Percentiles rank a stretch among this genome's conserved stretches.
Conservation (phyloP, 1,140 invertebrate species). For the Magallana gigas region DNA sequence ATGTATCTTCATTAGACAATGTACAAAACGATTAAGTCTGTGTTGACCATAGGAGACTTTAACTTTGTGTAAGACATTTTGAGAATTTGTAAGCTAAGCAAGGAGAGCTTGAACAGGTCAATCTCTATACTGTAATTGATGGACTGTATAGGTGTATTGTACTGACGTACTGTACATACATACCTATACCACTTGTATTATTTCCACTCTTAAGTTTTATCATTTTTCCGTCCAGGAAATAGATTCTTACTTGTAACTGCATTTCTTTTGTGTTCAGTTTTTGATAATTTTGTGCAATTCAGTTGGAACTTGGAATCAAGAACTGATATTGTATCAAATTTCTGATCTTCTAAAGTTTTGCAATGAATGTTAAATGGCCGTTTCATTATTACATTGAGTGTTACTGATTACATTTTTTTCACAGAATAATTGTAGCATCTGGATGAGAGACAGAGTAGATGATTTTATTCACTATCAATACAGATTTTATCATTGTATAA, state of each 20-base stretch:
- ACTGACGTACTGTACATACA: not conserved
- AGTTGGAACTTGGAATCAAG: not conserved
- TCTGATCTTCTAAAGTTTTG: too few species aligned
- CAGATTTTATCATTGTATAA: constrained; percentile 20
- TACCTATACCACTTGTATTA: not conserved
- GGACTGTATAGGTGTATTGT: too few species aligned
- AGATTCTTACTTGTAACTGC: not conserved
- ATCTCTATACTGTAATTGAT: too few species aligned
- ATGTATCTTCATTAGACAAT: not conserved
- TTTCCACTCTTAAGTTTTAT: not conserved
- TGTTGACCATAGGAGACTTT: not conserved
- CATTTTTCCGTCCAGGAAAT: constrained; percentile 32
- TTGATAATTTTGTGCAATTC: not conserved
- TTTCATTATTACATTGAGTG: too few species aligned
- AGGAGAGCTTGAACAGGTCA: too few species aligned
- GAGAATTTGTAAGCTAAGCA: too few species aligned
- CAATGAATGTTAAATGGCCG: too few species aligned
- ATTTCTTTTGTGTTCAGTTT: constrained; percentile 9
- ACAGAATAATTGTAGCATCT: too few species aligned
- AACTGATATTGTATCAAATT: not conserved
- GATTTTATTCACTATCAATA: not conserved
- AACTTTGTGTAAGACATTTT: not conserved
- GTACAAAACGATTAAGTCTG: not conserved
- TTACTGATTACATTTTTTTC: too few species aligned
- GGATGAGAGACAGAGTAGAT: not conserved